Conservation (phyloP, 2,888 invertebrate species). For the Himalopsyche japonica region DNA sequence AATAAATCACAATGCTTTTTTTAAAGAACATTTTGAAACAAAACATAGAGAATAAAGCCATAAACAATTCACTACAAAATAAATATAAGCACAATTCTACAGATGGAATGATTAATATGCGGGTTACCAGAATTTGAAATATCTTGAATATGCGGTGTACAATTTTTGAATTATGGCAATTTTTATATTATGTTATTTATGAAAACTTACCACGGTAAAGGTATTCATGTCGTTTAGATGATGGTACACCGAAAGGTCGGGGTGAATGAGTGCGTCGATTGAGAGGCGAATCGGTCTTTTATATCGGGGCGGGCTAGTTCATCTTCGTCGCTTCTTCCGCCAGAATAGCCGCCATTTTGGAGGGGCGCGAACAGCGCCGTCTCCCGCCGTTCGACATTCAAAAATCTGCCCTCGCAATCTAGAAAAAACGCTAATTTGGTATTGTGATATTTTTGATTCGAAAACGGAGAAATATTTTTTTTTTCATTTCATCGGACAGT, state of each 20-base stretch:
- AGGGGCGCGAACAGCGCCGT: not conserved
- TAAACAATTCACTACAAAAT: not conserved
- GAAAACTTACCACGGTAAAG: constrained; percentile 38
- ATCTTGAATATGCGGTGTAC: not conserved
- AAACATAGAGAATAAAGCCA: not conserved
- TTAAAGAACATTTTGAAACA: not conserved
- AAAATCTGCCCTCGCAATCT: constrained; percentile 6
- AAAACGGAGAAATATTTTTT: not conserved
- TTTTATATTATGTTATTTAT: constrained; percentile 1
- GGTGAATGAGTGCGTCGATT: constrained; percentile 36
- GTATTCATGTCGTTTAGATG: constrained; percentile 38
- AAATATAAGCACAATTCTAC: not conserved
- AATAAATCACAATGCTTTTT: not conserved
- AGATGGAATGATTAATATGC: not conserved
- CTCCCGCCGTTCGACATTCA: constrained; percentile 9
- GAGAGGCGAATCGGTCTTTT: constrained; percentile 28
- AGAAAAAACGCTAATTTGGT: not conserved
- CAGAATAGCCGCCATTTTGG: not conserved
- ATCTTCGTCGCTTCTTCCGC: constrained; percentile 6
- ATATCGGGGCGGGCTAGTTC: constrained; percentile 33
- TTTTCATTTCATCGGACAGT: not conserved
- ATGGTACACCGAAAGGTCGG: constrained; percentile 38
- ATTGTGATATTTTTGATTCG: not conserved
- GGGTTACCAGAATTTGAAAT: not conserved
- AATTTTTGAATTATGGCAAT: not conserved